phyloP scores from a whole-genome alignment of 2,797 vertebrate species.

The Tachyglossus aculeatus region DNA sequence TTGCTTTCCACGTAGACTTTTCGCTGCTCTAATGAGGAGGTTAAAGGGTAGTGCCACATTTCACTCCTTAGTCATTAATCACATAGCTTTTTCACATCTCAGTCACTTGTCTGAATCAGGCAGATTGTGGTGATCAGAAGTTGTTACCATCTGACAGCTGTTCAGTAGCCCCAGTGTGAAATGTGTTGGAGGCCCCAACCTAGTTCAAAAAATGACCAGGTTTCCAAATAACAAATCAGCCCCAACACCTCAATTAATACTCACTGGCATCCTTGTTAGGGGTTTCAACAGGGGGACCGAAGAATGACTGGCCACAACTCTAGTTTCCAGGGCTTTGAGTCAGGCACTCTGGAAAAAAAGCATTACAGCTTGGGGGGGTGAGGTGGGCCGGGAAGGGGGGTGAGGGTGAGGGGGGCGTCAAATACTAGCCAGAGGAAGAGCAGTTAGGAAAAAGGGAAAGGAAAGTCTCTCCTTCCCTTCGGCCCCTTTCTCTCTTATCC shows the following conservation, averaged over 20 bases:
- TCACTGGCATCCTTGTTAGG: neutral
- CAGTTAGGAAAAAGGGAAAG: neutral
- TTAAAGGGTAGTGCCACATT: conserved; percentile 18
- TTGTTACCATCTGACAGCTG: neutral
- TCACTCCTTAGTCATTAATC: neutral
- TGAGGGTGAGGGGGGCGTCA: no score
- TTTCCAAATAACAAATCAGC: neutral
- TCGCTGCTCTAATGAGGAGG: conserved; percentile 32
- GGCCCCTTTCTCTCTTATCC: neutral
- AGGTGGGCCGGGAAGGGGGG: neutral
- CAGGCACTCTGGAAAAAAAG: neutral
- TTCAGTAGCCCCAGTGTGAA: neutral
- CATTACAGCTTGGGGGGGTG: neutral
- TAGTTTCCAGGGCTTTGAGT: neutral
- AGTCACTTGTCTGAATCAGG: conserved; percentile 1
- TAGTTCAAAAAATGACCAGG: neutral
- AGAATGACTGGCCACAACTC: neutral
- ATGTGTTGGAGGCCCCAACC: neutral
- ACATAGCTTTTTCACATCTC: conserved; percentile 27
- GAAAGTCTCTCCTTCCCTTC: neutral
- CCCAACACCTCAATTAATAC: neutral
- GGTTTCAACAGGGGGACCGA: conserved; percentile 6
- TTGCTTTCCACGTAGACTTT: neutral
- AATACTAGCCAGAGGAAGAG: neutral
- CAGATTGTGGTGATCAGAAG: neutral